Percentiles rank a stretch among this genome's conserved stretches.
Evolutionary conservation across 2,888 invertebrate species (phyloP).

Genomic region (Dascillus cervinus): DNA sequence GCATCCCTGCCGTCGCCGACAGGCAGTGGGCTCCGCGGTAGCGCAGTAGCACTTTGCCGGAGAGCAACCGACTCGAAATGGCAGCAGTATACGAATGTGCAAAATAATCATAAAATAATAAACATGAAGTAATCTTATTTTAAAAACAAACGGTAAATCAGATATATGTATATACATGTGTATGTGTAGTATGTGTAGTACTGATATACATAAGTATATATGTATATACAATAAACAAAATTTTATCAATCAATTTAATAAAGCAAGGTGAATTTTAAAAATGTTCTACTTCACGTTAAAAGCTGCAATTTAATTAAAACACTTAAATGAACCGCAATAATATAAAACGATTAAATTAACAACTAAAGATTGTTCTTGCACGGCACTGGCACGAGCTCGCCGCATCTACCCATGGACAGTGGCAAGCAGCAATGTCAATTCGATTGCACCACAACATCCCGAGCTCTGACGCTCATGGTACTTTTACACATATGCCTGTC

Average conservation of each 20-base stretch:
- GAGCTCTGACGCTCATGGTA: constrained; percentile 41
- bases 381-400: constrained; percentile 37
- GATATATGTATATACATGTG: constrained; percentile 39
- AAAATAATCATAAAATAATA: constrained; percentile 39
- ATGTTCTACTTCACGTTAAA: constrained; percentile 12
- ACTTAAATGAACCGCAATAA: constrained; percentile 22
- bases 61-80: constrained; percentile 35
- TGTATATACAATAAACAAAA: constrained; percentile 31
- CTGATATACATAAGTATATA: constrained; percentile 35
- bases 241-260: constrained; percentile 23
- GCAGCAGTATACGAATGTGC: constrained; percentile 41
- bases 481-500: constrained; percentile 43
- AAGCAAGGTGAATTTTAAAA: constrained; percentile 29
- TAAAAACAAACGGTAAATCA: constrained; percentile 34
- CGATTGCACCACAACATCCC: constrained; percentile 38
- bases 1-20: constrained; percentile 30
- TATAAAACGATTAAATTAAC: constrained; percentile 15
- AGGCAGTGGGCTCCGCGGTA: constrained; percentile 38
- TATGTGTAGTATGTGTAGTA: constrained; percentile 30
- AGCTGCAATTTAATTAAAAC: constrained; percentile 18
- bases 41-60: constrained; percentile 38
- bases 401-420: constrained; percentile 37
- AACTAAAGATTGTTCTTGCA: constrained; percentile 24
- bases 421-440: constrained; percentile 41
- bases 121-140: constrained; percentile 40